Evolutionary conservation across 2,888 invertebrate species (phyloP).

Genomic region (Cantharis lateralis): DNA sequence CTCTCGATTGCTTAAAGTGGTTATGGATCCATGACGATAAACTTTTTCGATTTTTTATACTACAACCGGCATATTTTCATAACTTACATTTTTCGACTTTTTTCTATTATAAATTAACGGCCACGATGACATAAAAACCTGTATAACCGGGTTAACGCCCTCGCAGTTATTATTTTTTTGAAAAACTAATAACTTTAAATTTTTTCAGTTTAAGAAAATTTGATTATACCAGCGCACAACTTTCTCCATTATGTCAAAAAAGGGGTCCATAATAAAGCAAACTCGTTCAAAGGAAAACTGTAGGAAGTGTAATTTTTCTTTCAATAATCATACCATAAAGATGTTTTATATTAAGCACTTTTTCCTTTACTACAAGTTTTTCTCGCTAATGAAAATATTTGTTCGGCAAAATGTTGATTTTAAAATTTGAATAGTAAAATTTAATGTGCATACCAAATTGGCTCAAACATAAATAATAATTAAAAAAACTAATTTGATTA

Average conservation of each 20-base stretch:
- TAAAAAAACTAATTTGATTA: too few relatives aligned
- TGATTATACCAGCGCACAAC: not conserved
- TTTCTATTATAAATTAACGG: not conserved
- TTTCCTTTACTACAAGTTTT: not conserved
- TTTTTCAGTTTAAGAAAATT: not conserved
- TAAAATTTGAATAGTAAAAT: not conserved
- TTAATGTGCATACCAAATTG: not conserved
- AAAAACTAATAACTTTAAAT: not conserved
- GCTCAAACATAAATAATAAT: not conserved
- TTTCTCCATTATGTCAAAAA: not conserved
- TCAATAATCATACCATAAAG: not conserved
- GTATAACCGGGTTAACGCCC: not conserved
- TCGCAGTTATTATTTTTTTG: not conserved
- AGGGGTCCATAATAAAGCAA: not conserved
- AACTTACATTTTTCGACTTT: not conserved
- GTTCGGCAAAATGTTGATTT: not conserved
- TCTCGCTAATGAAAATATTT: not conserved
- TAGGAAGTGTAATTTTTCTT: not conserved
- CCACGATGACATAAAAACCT: not conserved
- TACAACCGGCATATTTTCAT: not conserved
- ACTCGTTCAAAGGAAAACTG: not conserved
- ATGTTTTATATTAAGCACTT: not conserved
- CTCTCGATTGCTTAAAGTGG: slow-evolving; percentile 12
- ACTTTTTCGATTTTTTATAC: not conserved
- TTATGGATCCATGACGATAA: slow-evolving; percentile 18